Percentiles rank a stretch among this genome's conserved stretches.
Conservation (phyloP, 2,888 invertebrate species). For the Tholera decimalis region DNA sequence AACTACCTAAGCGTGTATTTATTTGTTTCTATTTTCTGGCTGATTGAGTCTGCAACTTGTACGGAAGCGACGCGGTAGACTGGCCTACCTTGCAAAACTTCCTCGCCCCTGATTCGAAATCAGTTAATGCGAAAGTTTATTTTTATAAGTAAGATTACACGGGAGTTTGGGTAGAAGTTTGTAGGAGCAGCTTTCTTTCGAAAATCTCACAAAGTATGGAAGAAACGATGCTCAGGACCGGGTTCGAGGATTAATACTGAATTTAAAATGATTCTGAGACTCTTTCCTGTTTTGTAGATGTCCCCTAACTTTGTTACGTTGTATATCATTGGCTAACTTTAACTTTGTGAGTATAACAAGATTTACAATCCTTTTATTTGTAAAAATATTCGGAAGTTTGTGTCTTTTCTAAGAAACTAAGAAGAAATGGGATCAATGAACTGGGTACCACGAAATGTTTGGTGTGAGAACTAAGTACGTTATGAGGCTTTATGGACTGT, state of each 20-base stretch:
- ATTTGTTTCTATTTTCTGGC: slow-evolving; percentile 89
- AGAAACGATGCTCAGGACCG: slow-evolving; percentile 82
- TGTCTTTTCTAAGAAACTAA: slow-evolving; percentile 40
- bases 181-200: slow-evolving; percentile 87
- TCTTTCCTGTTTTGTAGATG: slow-evolving; percentile 79
- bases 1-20: slow-evolving; percentile 89
- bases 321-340: slow-evolving; percentile 78
- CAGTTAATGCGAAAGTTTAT: slow-evolving; percentile 92
- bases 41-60: slow-evolving; percentile 87
- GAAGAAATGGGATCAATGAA: slow-evolving; percentile 9
- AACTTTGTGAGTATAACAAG: slow-evolving; percentile 71
- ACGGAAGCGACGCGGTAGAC: slow-evolving; percentile 76
- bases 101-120: slow-evolving; percentile 88
- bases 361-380: slow-evolving; percentile 69
- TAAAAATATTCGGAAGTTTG: slow-evolving; percentile 48
- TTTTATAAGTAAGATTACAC: slow-evolving; percentile 92
- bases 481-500: slow-evolving; percentile 11
- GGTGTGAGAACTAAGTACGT: not conserved
- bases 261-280: slow-evolving; percentile 87
- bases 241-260: slow-evolving; percentile 88
- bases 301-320: slow-evolving; percentile 78
- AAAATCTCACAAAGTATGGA: slow-evolving; percentile 89
- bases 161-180: slow-evolving; percentile 87
- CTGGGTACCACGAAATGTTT: not conserved
- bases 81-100: slow-evolving; percentile 85